Percentiles rank a stretch among this genome's conserved stretches.
Evolutionary conservation across 2,113 vertebrate species (phyloP).

Genomic region (Poeciliopsis turrubarensis): DNA sequence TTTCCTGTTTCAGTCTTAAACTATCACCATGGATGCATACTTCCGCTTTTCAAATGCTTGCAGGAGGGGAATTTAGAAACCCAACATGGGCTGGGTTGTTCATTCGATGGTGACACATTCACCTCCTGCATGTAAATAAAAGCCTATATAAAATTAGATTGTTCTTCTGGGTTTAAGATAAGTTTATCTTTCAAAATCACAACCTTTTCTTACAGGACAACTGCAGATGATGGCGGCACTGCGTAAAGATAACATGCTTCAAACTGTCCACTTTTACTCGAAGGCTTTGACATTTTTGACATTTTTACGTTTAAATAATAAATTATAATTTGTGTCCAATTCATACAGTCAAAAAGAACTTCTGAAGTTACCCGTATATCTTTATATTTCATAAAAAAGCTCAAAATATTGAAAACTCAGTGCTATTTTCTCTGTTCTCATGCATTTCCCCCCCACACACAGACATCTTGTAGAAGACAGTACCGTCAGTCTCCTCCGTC

Average conservation of each 20-base stretch:
- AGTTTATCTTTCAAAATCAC: background rate
- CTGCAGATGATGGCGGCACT: background rate
- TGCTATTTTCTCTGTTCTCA: background rate
- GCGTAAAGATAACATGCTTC: background rate
- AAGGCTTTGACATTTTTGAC: background rate
- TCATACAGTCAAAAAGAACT: background rate
- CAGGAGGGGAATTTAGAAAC: background rate
- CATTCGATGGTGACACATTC: constrained; percentile 8
- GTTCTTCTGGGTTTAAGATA: background rate
- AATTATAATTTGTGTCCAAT: constrained; percentile 5
- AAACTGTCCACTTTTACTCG: background rate
- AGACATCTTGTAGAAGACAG: constrained; percentile 28
- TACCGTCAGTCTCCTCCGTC: constrained; percentile 62
- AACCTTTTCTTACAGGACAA: background rate
- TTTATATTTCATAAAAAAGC: background rate
- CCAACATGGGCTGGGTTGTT: constrained; percentile 17
- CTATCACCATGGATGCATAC: constrained; percentile 67
- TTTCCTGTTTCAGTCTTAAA: constrained; percentile 73
- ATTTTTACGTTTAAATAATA: background rate
- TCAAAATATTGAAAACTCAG: background rate
- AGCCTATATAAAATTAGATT: background rate
- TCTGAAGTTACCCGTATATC: background rate
- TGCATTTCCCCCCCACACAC: background rate
- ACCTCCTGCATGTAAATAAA: constrained; percentile 1
- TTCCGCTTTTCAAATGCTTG: constrained; percentile 71